phyloP scores from a whole-genome alignment of 1,140 invertebrate species.

The Drosophila kepulauana region DNA sequence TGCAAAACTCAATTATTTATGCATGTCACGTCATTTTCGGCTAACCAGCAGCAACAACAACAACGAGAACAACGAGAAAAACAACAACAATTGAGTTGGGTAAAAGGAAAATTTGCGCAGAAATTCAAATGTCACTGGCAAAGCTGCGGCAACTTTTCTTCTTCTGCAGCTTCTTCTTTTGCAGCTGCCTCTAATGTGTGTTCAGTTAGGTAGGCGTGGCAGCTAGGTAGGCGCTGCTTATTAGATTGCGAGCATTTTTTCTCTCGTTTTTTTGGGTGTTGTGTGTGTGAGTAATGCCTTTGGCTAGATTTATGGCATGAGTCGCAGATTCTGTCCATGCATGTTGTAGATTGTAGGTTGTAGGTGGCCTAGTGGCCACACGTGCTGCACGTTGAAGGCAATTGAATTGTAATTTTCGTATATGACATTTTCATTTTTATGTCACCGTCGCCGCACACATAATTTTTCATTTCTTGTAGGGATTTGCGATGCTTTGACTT shows the following conservation, averaged over 20 bases:
- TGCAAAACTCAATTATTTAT: slow-evolving; percentile 78
- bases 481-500: neutral
- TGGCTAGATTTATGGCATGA: slow-evolving; percentile 47
- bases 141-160: slow-evolving; percentile 43
- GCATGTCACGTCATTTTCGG: slow-evolving; percentile 75
- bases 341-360: neutral
- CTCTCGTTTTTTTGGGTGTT: neutral
- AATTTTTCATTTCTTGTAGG: slow-evolving; percentile 51
- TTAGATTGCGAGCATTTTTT: slow-evolving; percentile 50
- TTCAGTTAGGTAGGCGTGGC: slow-evolving; percentile 11
- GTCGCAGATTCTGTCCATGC: slow-evolving; percentile 8
- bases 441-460: neutral
- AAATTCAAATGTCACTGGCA: slow-evolving; percentile 69
- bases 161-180: too few species aligned
- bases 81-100: slow-evolving; percentile 37
- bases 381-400: slow-evolving; percentile 48
- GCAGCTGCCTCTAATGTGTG: slow-evolving; percentile 36
- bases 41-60: slow-evolving; percentile 37
- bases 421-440: slow-evolving; percentile 58
- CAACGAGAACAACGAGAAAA: slow-evolving; percentile 28
- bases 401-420: slow-evolving; percentile 72
- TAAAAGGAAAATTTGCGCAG: slow-evolving; percentile 58
- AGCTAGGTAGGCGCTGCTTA: slow-evolving; percentile 60
- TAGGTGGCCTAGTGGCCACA: slow-evolving; percentile 30
- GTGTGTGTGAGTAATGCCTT: slow-evolving; percentile 41